Evolutionary conservation across 2,113 vertebrate genomes (phyloP).

Genomic region (Sminthopsis crassicaudata): DNA sequence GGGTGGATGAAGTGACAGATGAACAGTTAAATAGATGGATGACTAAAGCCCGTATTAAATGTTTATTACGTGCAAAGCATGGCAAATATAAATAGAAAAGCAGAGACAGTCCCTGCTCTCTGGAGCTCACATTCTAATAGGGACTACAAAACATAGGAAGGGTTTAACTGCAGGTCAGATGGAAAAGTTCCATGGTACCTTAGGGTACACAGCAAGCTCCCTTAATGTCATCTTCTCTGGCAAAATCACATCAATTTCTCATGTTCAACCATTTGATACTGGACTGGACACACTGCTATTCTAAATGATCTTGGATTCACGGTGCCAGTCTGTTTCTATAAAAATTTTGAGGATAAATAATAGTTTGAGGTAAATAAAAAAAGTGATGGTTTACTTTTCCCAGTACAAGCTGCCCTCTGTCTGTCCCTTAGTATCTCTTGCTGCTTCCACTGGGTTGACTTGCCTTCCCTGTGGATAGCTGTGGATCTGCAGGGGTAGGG

Average conservation of each 20-base stretch:
- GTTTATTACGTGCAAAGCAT: neutral
- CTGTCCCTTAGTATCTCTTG: neutral
- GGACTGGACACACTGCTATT: neutral
- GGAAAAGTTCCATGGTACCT: neutral
- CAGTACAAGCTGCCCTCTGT: neutral
- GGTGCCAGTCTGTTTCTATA: neutral
- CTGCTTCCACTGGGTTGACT: neutral
- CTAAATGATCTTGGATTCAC: neutral
- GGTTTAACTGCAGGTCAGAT: neutral
- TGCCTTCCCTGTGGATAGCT: neutral
- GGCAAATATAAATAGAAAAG: neutral
- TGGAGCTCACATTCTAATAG: neutral
- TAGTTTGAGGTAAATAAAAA: neutral
- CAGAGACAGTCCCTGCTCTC: neutral
- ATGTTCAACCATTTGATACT: neutral
- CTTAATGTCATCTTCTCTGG: neutral
- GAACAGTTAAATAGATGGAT: neutral
- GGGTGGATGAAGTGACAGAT: too few relatives aligned
- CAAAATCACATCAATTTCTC: neutral
- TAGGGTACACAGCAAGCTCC: neutral
- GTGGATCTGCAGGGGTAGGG: neutral
- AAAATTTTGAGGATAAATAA: neutral
- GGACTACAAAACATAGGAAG: neutral
- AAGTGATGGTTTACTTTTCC: neutral
- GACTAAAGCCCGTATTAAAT: neutral